These are phyloP conservation scores for Misgurnus mizolepis DNA, from an alignment of 2,113 vertebrate genomes.

Conservation along the genomic window DNA sequence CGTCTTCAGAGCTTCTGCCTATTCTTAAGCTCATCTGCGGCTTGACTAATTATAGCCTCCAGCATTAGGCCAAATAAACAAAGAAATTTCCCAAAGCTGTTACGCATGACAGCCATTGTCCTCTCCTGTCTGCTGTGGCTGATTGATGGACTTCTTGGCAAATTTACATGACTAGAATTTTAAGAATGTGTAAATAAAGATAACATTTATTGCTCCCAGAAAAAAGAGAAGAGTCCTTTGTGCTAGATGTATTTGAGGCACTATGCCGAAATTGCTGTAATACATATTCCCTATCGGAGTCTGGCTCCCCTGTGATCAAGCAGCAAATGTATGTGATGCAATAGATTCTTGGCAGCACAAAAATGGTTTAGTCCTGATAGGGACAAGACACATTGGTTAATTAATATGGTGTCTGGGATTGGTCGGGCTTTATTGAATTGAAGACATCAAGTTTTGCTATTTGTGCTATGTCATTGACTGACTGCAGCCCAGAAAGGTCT, in stretches of 20 bases:
- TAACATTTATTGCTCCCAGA: conserved; percentile 23
- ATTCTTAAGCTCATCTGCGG: conserved; percentile 20
- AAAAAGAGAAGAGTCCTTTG: conserved; percentile 30
- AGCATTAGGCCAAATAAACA: conserved; percentile 24
- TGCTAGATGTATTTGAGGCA: background rate
- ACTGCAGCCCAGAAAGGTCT: conserved; percentile 3
- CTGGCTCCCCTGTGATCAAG: conserved; percentile 28
- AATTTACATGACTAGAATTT: conserved; percentile 23
- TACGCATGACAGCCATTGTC: conserved; percentile 28
- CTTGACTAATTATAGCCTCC: conserved; percentile 47
- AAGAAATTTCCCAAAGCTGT: conserved; percentile 29
- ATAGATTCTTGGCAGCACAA: conserved; percentile 36
- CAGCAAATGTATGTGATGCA: conserved; percentile 27
- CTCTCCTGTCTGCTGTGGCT: background rate
- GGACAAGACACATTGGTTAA: conserved; percentile 55
- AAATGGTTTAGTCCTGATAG: conserved; percentile 21
- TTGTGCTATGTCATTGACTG: conserved; percentile 38
- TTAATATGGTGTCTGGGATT: conserved; percentile 42
- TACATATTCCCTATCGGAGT: conserved; percentile 35
- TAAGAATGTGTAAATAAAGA: conserved; percentile 24
- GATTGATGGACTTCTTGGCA: conserved; percentile 34
- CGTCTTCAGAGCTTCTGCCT: background rate
- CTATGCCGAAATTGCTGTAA: conserved; percentile 10
- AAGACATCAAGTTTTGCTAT: conserved; percentile 35
- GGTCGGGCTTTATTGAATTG: conserved; percentile 23